phyloP scores from a whole-genome alignment of 2,113 vertebrate genomes.

The Microcebus griseorufus region DNA sequence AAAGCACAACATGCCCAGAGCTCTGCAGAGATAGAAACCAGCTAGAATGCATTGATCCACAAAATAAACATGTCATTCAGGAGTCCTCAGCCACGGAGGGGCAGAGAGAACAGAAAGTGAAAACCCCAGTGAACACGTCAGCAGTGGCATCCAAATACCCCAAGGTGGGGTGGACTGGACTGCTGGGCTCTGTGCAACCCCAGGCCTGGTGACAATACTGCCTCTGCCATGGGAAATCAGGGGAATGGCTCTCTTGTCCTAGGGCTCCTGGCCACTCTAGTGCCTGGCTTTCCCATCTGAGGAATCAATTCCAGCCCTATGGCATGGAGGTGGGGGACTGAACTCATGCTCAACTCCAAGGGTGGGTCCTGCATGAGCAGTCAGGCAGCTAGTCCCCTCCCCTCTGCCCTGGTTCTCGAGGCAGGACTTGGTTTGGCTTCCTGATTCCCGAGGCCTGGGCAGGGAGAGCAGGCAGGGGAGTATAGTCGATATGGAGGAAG shows the following conservation, averaged over 20 bases:
- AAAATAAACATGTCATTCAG: accelerated
- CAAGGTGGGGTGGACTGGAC: background rate
- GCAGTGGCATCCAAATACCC: background rate
- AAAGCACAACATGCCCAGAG: background rate
- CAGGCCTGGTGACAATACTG: accelerated
- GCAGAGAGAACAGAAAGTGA: accelerated
- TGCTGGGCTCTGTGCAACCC: accelerated
- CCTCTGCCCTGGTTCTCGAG: background rate
- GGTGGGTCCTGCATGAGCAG: background rate
- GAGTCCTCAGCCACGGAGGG: background rate
- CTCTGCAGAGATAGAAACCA: accelerated
- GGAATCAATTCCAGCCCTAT: background rate
- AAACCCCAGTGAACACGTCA: accelerated
- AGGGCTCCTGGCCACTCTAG: background rate
- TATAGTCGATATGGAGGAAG: background rate
- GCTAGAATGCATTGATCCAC: accelerated
- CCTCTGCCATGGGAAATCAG: too few species aligned
- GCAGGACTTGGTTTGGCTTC: background rate
- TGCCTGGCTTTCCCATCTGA: background rate
- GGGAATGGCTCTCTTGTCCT: background rate
- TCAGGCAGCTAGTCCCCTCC: background rate
- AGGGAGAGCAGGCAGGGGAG: too few species aligned
- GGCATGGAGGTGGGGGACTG: background rate
- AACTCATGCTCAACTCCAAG: background rate
- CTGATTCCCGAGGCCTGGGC: too few species aligned